Evolutionary conservation across 2,113 vertebrate genomes (phyloP), one percentile per base, ranked within the genome.

Genomic region (Excalfactoria chinensis): DNA sequence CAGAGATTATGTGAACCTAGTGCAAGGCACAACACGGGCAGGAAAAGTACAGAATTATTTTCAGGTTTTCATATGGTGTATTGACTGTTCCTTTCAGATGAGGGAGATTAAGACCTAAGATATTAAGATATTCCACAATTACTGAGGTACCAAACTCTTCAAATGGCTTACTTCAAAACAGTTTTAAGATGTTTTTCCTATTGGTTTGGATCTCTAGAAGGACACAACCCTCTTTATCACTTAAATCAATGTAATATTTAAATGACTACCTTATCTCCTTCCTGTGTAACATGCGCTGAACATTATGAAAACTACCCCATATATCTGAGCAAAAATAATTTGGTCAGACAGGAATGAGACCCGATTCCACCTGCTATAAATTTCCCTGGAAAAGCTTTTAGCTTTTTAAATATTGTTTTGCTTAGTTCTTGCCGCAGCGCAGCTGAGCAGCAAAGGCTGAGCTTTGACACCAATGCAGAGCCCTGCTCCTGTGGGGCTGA

Each of bases 211-310:
- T 28, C 13, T 88, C 68, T 63, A 53, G 77, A 77, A 43, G 4
- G n/a, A 74, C 63, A 89, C 59, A 74, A 0, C 0, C 4, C 16
- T 86, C 68, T 79, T 58, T 80, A 74, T 64, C 69, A 80, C 32
- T 59, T n/a, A 49, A 67, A 94, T 91, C 79, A 80, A 77, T 51
- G 30, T 67, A 79, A n/a, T 70, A 70, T 59, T 83, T 85, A 64
- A 86, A 78, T 26, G 34, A 40, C 35, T 79, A 37, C 46, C 72
- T 86, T 82, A 62, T 83, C 94, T 94, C 59, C 46, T 92, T 90
- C 84, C 84, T 89, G 55, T 40, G 55, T 55, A 87, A 82, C 25
- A 51, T 7, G 11, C 79, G 15, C 71, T 73, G 79, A 79, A 82
- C 46, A 41, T 55, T 53, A 58, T 4, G 46, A 88, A 93, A 92